Evolutionary conservation across 2,797 vertebrate species (phyloP), one percentile per base, ranked within the genome.

Genomic region (Sebastes trivittatus): DNA sequence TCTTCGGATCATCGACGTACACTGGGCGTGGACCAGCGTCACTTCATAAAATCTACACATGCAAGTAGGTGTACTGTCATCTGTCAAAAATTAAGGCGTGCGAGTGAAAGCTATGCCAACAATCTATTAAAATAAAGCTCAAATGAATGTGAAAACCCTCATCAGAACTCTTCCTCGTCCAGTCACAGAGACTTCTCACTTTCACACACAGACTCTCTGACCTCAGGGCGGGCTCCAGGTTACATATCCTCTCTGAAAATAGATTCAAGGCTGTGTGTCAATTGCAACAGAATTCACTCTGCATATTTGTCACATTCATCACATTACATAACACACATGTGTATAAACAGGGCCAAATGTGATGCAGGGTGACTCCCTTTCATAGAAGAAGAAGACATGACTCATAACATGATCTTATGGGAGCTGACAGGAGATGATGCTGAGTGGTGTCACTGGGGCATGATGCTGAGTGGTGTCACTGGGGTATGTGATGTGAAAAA

Each of bases 11-110:
- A 18, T 25, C 16, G 34, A 78, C 75, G 78, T 81, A 42, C 2
- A 11, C 46, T 82, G 86, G 90, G 88, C 88, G 92, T 93, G 86
- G 82, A 66, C 13, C 52, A 2, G 77, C 87, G 81, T 90, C 80
- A 92, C 75, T 68, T 86, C 84, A 80, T 79, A 49, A 34, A 54
- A 65, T 60, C 4, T 36, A 59, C 46, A 68, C 36, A 72, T 78
- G 25, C 78, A 75, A 61, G 42, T 75, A 62, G 75, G 70, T 69
- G 69, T 60, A 46, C 18, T 56, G 38, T 79, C 36, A 74, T 69
- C 14, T 58, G 34, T 80, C 22, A 78, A 32, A 76, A 81, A 75
- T 56, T 69, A 58, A 25, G 58, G 13, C 27, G 14, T 20, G 68
- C 36, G 14, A 11, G 29, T 1, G 1, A 4, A 11, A n/a, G 18